A percentile compares a stretch with the other conserved stretches of the same genome.
Evolutionary conservation across 1,140 invertebrate species (phyloP).

Genomic region (Dysdera silvatica): DNA sequence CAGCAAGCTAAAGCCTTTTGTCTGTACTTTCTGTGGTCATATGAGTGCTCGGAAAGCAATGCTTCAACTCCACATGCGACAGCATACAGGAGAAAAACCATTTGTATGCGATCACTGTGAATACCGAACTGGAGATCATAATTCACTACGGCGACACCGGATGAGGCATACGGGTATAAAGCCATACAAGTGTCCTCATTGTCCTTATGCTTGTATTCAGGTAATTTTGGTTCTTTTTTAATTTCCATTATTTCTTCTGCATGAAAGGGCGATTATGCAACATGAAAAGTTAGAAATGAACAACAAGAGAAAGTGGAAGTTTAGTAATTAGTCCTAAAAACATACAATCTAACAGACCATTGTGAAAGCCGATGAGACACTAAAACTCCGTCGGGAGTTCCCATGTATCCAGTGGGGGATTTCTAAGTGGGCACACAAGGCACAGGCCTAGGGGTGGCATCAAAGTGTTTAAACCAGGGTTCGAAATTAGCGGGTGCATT

Average conservation of each 20-base stretch:
- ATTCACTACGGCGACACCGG: slow-evolving; percentile 67
- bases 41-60: slow-evolving; percentile 51
- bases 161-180: slow-evolving; percentile 65
- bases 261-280: neutral
- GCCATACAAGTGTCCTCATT: slow-evolving; percentile 61
- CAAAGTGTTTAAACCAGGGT: too few relatives aligned
- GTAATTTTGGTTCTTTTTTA: neutral
- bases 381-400: too few relatives aligned
- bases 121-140: slow-evolving; percentile 69
- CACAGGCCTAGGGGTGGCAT: too few relatives aligned
- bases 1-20: slow-evolving; percentile 64
- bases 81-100: slow-evolving; percentile 69
- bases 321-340: too few relatives aligned
- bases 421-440: too few relatives aligned
- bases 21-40: slow-evolving; percentile 66
- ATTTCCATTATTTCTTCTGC: neutral
- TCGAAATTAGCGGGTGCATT: too few relatives aligned
- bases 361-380: too few relatives aligned
- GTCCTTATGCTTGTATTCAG: slow-evolving; percentile 60
- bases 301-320: neutral
- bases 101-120: slow-evolving; percentile 68
- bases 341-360: too few relatives aligned
- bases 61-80: slow-evolving; percentile 60
- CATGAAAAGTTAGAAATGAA: neutral
- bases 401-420: too few relatives aligned